phyloP scores from a whole-genome alignment of 2,888 invertebrate genomes.

The Seladonia tumulorum region DNA sequence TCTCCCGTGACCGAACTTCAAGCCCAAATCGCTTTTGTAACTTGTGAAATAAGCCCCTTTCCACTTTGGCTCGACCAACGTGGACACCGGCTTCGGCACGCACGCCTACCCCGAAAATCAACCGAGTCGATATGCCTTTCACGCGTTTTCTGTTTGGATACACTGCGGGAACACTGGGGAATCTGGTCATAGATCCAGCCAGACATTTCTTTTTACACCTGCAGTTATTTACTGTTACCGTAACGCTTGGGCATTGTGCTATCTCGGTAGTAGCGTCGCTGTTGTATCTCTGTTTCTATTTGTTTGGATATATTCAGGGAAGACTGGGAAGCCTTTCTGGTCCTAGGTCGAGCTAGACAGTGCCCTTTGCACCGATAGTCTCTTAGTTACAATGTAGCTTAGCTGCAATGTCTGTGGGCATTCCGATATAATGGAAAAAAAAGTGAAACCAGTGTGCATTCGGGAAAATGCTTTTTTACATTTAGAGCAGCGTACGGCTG shows the following conservation, averaged over 20 bases:
- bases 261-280: too few species aligned
- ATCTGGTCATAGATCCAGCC: neutral
- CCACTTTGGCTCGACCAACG: neutral
- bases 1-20: constrained; percentile 37
- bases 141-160: neutral
- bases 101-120: neutral
- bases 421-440: neutral
- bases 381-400: too few species aligned
- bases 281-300: too few species aligned
- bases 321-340: too few species aligned
- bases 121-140: neutral
- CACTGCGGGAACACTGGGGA: neutral
- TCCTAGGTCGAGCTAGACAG: too few species aligned
- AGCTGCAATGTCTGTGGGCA: neutral
- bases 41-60: constrained; percentile 39
- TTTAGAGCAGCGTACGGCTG: neutral
- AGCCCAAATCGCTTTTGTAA: constrained; percentile 45
- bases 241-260: too few species aligned
- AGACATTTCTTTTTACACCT: too few species aligned
- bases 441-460: neutral
- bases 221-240: too few species aligned
- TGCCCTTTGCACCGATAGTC: too few species aligned
- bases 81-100: neutral
- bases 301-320: too few species aligned
- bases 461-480: neutral